A percentile compares a stretch with the other conserved stretches of the same genome.
Conservation (phyloP, 2,888 invertebrate species). For the Microdon myrmicae region DNA sequence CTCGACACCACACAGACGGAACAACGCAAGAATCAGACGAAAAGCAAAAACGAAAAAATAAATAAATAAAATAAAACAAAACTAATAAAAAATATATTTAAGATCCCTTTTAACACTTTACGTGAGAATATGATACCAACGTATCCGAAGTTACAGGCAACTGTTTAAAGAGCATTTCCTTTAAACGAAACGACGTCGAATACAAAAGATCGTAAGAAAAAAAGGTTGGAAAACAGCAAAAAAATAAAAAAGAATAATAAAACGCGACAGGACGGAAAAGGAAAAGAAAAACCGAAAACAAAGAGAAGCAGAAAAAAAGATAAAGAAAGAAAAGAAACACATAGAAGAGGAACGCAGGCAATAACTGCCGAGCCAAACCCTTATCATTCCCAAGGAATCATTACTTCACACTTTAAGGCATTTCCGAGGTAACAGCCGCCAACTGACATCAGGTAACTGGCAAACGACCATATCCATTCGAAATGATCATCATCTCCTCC, state of each 20-base stretch:
- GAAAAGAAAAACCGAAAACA: conserved; percentile 7
- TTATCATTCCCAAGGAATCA: conserved; percentile 65
- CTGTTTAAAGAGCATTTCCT: conserved; percentile 24
- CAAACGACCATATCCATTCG: conserved; percentile 11
- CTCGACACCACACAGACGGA: conserved; percentile 12
- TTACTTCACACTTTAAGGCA: conserved; percentile 63
- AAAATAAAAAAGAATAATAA: conserved; percentile 6
- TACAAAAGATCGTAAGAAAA: conserved; percentile 37
- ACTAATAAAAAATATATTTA: conserved; percentile 37
- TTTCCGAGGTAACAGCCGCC: conserved; percentile 38
- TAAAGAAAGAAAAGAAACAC: conserved; percentile 1
- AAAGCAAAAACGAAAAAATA: not conserved
- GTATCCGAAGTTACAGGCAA: conserved; percentile 20
- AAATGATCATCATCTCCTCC: conserved; percentile 46
- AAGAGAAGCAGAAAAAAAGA: conserved; percentile 7
- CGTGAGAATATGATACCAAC: conserved; percentile 53
- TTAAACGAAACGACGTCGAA: conserved; percentile 28
- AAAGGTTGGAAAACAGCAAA: not conserved
- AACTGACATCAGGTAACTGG: not conserved
- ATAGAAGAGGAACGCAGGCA: conserved; percentile 8
- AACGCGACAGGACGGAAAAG: no score
- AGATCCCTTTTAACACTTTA: conserved; percentile 51
- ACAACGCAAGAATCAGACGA: conserved; percentile 4
- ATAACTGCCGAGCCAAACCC: conserved; percentile 46
- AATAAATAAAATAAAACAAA: no score